Percentiles rank a stretch among this genome's conserved stretches.
phyloP scores from a whole-genome alignment of 2,113 vertebrate species.

The Barnardius zonarius region DNA sequence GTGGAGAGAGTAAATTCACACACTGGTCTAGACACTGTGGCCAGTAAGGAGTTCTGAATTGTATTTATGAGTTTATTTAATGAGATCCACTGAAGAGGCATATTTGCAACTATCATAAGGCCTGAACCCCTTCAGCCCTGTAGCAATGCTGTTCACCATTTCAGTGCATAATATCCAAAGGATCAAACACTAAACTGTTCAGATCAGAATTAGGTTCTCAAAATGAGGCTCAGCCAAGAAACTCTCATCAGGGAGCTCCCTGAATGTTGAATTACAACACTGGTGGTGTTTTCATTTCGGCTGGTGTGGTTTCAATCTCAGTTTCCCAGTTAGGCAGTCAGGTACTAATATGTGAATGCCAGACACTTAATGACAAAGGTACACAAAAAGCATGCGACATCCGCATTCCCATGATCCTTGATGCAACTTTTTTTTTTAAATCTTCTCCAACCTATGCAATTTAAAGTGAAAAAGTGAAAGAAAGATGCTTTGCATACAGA shows the following conservation, averaged over 20 bases:
- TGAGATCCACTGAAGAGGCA: neutral
- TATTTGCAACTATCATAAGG: neutral
- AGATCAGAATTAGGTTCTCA: neutral
- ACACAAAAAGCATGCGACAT: accelerated
- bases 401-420: neutral
- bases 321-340: neutral
- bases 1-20: neutral
- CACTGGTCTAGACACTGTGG: neutral
- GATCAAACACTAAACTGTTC: neutral
- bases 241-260: neutral
- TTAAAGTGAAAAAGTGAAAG: neutral
- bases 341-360: neutral
- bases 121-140: neutral
- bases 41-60: neutral
- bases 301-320: neutral
- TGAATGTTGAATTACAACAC: neutral
- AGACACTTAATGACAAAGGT: neutral
- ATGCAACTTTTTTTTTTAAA: neutral
- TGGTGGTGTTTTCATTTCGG: neutral
- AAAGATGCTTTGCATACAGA: neutral
- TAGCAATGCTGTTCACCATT: neutral
- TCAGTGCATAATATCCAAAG: neutral
- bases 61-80: neutral
- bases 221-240: neutral
- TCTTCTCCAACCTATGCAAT: neutral